These are phyloP conservation scores for Porites australiensis DNA, from an alignment of 64 coral and sea anemone species.

Conservation along the genomic window DNA sequence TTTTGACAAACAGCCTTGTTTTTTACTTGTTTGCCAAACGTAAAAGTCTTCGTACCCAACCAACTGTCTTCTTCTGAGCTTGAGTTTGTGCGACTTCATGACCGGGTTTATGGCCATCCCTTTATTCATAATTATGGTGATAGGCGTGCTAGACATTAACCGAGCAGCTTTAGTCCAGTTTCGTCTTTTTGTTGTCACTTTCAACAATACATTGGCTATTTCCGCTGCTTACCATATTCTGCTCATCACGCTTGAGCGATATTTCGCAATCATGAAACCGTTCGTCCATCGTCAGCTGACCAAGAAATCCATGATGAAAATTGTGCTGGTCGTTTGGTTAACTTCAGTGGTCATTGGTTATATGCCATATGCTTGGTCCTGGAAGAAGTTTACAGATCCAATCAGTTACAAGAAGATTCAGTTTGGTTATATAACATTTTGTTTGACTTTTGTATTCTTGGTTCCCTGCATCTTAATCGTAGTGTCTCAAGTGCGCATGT, in stretches of 20 bases:
- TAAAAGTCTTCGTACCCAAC: constrained; percentile 51
- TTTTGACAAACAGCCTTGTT: constrained; percentile 65
- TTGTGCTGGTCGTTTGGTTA: constrained; percentile 36
- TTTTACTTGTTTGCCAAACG: constrained; percentile 66
- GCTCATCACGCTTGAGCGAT: constrained; percentile 38
- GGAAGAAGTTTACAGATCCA: neutral
- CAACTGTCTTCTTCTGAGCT: constrained; percentile 80
- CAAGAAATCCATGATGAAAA: constrained; percentile 50
- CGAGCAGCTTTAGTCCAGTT: neutral
- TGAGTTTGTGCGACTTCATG: constrained; percentile 78
- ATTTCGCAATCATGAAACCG: constrained; percentile 49
- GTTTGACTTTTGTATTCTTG: constrained; percentile 54
- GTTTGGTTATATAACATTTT: constrained; percentile 50
- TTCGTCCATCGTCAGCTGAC: constrained; percentile 54
- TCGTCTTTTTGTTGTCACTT: neutral
- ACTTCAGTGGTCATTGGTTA: neutral
- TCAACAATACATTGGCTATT: constrained; percentile 34
- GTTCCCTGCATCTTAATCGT: constrained; percentile 59
- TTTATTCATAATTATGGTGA: constrained; percentile 29
- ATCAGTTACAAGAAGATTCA: constrained; percentile 7
- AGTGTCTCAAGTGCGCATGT: constrained; percentile 47
- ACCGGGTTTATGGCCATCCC: constrained; percentile 68
- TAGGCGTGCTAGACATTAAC: neutral
- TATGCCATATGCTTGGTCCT: constrained; percentile 15
- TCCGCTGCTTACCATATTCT: constrained; percentile 70